Base-by-base conservation (phyloP, 2,113 vertebrate species). In the Columba janthina region DNA sequence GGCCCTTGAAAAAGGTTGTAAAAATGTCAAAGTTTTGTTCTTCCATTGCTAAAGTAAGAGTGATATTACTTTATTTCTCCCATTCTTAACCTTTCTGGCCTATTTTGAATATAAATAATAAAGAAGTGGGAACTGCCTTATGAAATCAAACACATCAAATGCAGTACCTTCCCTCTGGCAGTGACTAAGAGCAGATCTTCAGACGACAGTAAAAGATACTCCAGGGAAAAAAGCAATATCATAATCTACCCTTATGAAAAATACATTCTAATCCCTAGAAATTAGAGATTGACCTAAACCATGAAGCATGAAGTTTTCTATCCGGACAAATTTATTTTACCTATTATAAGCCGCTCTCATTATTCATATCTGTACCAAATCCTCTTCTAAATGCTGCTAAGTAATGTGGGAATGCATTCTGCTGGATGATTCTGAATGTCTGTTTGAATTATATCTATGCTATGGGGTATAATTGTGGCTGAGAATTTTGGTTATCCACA, bases 201-300 rank as follows among this genome's bases (percentile, higher is more conserved):
- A 44, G 74, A 95, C 95, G 16, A 75, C 61, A 72, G 73, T 24
- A 51, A 56, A 89, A 88, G 61, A 75, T 65, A 79, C 88, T 93
- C 72, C 40, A 58, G 88, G 84, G 93, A 90, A 92, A 70, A 48
- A 51, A 89, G 40, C 6, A 1, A 53, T 64, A 77, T 72, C 48
- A 88, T 88, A 93, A 90, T 96, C 82, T 64, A 71, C 48, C 18
- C 16, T 88, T 64, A 65, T 75, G 82, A 96, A 93, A 90, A 65
- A 81, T 65, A 85, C 53, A 50, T 25, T 86, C 70, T 84, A 97
- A 96, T 95, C 80, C 72, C 88, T 87, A 89, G 85, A 96, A 94
- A 88, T 97, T 95, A 96, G 51, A 92, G 69, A 65, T 58, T 92
- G 76, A 81, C 88, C 76, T 93, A 92, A 94, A 92, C 66, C 48